Conservation (phyloP, 2,888 invertebrate species). For the Deilephila porcellus region DNA sequence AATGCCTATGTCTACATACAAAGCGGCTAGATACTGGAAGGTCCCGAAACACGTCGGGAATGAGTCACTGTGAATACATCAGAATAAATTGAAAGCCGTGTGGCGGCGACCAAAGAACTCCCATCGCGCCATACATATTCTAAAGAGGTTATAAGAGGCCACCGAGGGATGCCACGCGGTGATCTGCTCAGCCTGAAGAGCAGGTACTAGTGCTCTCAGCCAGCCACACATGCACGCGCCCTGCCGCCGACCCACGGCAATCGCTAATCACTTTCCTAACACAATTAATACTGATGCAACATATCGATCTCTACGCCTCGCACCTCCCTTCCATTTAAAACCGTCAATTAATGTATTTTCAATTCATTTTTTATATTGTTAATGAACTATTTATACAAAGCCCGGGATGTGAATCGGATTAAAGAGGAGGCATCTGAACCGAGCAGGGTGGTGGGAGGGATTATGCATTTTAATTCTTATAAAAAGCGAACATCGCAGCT, state of each 20-base stretch:
- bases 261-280: no score
- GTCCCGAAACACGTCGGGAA: slow-evolving; percentile 1
- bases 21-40: neutral
- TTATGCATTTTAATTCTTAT: neutral
- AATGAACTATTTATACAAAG: neutral
- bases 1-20: neutral
- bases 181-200: neutral
- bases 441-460: slow-evolving; percentile 1
- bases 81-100: slow-evolving; percentile 6
- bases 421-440: neutral
- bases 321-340: no score
- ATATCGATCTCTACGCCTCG: no score
- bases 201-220: neutral
- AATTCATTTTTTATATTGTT: no score
- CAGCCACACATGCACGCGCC: neutral
- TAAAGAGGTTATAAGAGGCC: slow-evolving; percentile 6
- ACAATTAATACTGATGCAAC: no score
- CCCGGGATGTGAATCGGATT: neutral
- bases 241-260: no score
- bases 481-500: no score
- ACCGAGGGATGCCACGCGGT: neutral
- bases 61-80: slow-evolving; percentile 6
- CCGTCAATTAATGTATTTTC: no score
- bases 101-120: slow-evolving; percentile 2
- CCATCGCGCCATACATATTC: slow-evolving; percentile 1